Evolutionary conservation across 2,888 invertebrate genomes (phyloP).

Genomic region (Torymus aiolomorphi): DNA sequence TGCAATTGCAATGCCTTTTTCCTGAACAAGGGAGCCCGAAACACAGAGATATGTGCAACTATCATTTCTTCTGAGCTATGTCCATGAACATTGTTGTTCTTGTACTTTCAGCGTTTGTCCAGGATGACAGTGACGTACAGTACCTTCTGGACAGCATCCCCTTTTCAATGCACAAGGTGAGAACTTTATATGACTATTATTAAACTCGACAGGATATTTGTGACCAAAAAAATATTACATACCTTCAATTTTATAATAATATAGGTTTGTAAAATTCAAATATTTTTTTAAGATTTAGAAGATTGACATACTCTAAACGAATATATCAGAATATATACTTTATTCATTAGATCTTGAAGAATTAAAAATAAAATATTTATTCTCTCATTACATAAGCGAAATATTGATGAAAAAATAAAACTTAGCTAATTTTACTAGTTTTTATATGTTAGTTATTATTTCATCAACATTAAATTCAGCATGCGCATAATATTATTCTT

Average conservation of each 20-base stretch:
- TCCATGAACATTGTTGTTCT: constrained; percentile 25
- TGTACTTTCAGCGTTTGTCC: constrained; percentile 80
- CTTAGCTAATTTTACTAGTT: neutral
- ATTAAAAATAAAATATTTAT: too few species aligned
- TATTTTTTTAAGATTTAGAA: too few species aligned
- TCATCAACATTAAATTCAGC: neutral
- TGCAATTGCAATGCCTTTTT: neutral
- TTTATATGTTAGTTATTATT: neutral
- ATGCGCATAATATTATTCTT: neutral
- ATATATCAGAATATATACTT: too few species aligned
- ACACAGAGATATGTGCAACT: too few species aligned
- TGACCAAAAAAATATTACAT: constrained; percentile 3
- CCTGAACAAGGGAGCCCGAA: neutral
- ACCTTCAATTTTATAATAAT: constrained; percentile 3
- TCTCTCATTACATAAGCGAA: neutral
- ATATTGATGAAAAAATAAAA: constrained; percentile 10
- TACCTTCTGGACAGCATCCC: constrained; percentile 82
- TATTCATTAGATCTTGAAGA: too few species aligned
- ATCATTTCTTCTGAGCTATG: neutral
- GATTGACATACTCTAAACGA: too few species aligned
- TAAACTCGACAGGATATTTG: neutral
- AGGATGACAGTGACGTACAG: constrained; percentile 82
- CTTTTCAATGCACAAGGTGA: constrained; percentile 78
- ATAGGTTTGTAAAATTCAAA: too few species aligned
- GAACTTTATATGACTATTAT: constrained; percentile 29